Conservation (phyloP, 2,797 vertebrate species). For the Etheostoma perlongum region DNA sequence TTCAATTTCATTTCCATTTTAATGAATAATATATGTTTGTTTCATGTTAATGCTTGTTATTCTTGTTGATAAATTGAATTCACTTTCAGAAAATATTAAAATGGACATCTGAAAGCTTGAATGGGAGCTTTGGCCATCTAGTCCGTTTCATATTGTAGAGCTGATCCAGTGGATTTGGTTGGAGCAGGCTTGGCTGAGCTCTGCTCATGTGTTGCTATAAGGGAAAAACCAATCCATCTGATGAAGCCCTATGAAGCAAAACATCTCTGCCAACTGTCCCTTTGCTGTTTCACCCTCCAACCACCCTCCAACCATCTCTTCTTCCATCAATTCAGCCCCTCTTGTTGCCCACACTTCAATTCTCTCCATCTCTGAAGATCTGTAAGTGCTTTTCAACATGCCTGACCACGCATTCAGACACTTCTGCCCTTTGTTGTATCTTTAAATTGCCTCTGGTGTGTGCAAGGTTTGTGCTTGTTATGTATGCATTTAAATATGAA, state of each 20-base stretch:
- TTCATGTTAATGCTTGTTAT: background rate
- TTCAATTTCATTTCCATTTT: too few species aligned
- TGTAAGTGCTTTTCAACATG: conserved; percentile 58
- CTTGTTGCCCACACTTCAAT: conserved; percentile 25
- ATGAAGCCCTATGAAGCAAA: conserved; percentile 47
- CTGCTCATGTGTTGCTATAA: conserved; percentile 15
- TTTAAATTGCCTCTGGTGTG: conserved; percentile 19
- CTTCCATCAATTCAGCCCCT: conserved; percentile 18
- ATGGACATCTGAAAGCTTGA: background rate
- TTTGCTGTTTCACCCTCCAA: conserved; percentile 19
- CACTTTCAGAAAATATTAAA: background rate
- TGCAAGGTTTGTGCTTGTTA: background rate
- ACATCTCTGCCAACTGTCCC: conserved; percentile 27
- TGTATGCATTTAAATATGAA: background rate
- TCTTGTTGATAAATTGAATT: background rate
- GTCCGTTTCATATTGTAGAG: background rate
- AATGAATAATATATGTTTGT: too few species aligned
- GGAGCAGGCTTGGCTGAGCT: background rate
- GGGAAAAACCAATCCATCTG: conserved; percentile 32
- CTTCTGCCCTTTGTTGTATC: background rate
- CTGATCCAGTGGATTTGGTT: background rate
- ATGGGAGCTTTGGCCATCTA: background rate
- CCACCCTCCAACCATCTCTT: conserved; percentile 19
- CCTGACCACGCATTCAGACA: conserved; percentile 33
- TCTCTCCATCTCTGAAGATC: conserved; percentile 51